Base-by-base conservation (phyloP, 1,140 invertebrate genomes). In the Papilio polyxenes region DNA sequence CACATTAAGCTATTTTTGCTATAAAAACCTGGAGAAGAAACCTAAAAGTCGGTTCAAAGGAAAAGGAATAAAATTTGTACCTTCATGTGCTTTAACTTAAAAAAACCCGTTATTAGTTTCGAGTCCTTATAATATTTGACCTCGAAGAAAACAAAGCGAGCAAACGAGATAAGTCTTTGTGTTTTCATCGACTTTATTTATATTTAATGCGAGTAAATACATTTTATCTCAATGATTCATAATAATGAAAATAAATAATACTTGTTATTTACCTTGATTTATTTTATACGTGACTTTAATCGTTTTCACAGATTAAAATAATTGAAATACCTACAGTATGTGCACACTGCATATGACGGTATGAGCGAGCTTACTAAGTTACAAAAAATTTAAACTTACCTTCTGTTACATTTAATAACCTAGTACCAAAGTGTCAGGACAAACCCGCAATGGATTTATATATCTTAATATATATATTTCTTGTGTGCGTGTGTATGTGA, bases 161-260 rank as follows among this genome's bases (percentile, higher is more conserved):
- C 65, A 37, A 56, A 17, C 13, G 53, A 40, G 65, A 72, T 40
- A 40, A 37, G 13, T 72, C 65, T 72, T 72, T 72, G 31, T 72
- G 31, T 72, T 37, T 72, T 72, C 23, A 15, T 65, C 23, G 37
- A 6, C 37, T 72, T 72, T 72, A 69, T 69, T 69, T 69, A 72
- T 72, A 15, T 72, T 72, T 72, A 72, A 72, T 31, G 10, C 3
- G 31, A 72, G 65, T 11, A 72, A 72, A 72, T 65, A 65, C 13
- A 72, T 40, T 40, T 72, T 72, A 72, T 72, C 23, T 5, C 31
- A 72, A 6, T 72, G 65, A 72, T 13, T 72, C 65, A 72, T 72
- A 15, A 72, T 40, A 37, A 72, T 72, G 10, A 15, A 72, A 37
- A 72, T 72, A 72, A 72, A 72, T 31, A 72, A 17, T 72, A 72